Base-by-base conservation (phyloP, 2,888 invertebrate genomes). In the Nesidiocoris tenuis region DNA sequence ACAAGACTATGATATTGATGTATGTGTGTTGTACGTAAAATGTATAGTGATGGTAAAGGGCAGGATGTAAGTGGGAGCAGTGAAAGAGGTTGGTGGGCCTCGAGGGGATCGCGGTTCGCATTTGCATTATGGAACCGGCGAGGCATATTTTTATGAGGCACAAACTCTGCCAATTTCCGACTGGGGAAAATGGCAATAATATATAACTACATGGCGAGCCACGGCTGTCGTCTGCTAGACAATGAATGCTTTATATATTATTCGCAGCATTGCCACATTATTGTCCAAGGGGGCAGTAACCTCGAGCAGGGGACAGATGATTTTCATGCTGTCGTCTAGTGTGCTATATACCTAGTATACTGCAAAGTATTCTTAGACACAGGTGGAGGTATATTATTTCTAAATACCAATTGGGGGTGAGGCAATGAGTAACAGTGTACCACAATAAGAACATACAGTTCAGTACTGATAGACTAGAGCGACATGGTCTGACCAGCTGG, bases 161-260 rank as follows among this genome's bases (percentile, higher is more conserved):
- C 61, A 59, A 68, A 71, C 39, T 63, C 72, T 72, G 72, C 72
- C 72, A 72, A 72, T 72, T 61, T 61, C 72, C 61, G 61, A 72
- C 72, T 72, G 25, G 21, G 72, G 54, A 72, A 61, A 61, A 18
- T n/a, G 18, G 55, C 61, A 61, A 72, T n/a, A n/a, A n/a, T n/a
- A n/a, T 72, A 61, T 72, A 61, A 61, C 70, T 39, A 39, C 12
- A 39, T 39, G 39, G 39, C 39, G 39, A 39, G 39, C 61, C 72
- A 7, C 59, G 21, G 57, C 70, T 72, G 72, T 72, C 72, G 72
- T 72, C 72, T 72, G 72, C 56, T 72, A 72, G 72, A 72, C 72
- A 72, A 72, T 72, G 63, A 17, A 61, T 72, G 39, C 61, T 72
- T 70, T 63, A 72, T 61, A 39, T 72, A 54, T 54, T 56, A 54